Evolutionary conservation across 2,113 vertebrate species (phyloP).

Genomic region (Bufo gargarizans): DNA sequence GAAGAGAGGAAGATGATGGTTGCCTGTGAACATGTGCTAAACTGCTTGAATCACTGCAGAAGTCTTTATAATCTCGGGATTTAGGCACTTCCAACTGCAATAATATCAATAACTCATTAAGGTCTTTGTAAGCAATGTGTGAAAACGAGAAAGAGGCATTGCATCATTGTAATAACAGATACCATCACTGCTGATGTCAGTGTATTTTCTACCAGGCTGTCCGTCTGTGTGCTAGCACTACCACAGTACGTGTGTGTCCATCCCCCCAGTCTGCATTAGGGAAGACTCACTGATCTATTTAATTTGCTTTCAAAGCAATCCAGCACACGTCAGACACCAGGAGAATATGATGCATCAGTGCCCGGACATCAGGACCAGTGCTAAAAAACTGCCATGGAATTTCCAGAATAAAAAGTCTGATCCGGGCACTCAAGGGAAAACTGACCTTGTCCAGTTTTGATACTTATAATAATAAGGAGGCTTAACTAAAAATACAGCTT

Average conservation of each 20-base stretch:
- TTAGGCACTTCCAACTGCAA: conserved; percentile 7
- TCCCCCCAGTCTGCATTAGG: conserved; percentile 27
- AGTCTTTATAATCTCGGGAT: background rate
- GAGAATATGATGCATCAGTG: conserved; percentile 15
- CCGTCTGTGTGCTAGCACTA: conserved; percentile 12
- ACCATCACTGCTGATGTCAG: conserved; percentile 42
- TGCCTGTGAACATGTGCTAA: conserved; percentile 19
- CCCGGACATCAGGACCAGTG: background rate
- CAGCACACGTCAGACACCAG: conserved; percentile 17
- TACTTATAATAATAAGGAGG: conserved; percentile 4
- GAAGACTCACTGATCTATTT: conserved; percentile 30
- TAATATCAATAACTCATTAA: conserved; percentile 46
- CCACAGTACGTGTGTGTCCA: background rate
- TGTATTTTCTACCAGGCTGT: conserved; percentile 7
- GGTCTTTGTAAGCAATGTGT: conserved; percentile 5
- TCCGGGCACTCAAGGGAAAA: background rate
- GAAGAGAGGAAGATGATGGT: background rate
- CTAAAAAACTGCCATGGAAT: background rate
- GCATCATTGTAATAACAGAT: conserved; percentile 46
- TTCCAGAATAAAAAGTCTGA: conserved; percentile 2
- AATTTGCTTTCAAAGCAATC: conserved; percentile 37
- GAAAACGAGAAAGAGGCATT: conserved; percentile 9
- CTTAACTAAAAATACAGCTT: background rate
- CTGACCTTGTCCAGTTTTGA: conserved; percentile 3
- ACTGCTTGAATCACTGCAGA: conserved; percentile 3